Evolutionary conservation across 1,140 invertebrate species (phyloP).

Genomic region (Uloborus diversus): DNA sequence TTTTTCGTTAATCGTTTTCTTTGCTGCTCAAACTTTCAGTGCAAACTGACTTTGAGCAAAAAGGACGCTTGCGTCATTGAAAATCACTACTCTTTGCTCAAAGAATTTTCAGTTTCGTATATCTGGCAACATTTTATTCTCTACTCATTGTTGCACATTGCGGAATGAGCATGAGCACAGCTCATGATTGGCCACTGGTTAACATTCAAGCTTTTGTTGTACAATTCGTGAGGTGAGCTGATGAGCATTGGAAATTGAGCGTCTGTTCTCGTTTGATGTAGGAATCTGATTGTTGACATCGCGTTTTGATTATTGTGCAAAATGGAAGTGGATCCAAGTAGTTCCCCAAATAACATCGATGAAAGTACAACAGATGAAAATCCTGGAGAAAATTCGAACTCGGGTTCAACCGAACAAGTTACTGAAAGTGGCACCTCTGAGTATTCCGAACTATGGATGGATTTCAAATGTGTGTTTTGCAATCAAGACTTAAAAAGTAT

Average conservation of each 20-base stretch:
- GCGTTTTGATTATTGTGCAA: not conserved
- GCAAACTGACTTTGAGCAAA: too few species aligned
- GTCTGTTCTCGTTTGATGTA: not conserved
- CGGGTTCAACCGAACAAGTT: constrained; percentile 30
- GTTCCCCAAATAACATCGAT: not conserved
- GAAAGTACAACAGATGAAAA: constrained; percentile 9
- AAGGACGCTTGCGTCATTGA: too few species aligned
- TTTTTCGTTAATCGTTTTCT: too few species aligned
- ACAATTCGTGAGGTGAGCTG: not conserved
- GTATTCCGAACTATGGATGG: constrained; percentile 19
- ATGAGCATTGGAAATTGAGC: not conserved
- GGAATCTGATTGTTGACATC: not conserved
- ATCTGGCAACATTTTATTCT: constrained; percentile 12
- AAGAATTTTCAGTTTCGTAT: constrained; percentile 1
- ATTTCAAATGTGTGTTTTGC: constrained; percentile 75
- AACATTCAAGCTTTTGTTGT: not conserved
- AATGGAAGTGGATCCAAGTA: constrained; percentile 39
- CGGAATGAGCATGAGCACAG: not conserved
- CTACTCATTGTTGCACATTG: constrained; percentile 3
- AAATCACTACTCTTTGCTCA: constrained; percentile 22
- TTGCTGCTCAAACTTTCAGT: too few species aligned
- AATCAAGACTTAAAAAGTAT: constrained; percentile 70
- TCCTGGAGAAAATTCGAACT: constrained; percentile 13
- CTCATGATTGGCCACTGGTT: not conserved
- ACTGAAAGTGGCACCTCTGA: constrained; percentile 7